A percentile compares a stretch with the other conserved stretches of the same genome.
These are phyloP conservation scores for Octonoba sinensis DNA, from an alignment of 2,888 invertebrate species.

Conservation along the genomic window DNA sequence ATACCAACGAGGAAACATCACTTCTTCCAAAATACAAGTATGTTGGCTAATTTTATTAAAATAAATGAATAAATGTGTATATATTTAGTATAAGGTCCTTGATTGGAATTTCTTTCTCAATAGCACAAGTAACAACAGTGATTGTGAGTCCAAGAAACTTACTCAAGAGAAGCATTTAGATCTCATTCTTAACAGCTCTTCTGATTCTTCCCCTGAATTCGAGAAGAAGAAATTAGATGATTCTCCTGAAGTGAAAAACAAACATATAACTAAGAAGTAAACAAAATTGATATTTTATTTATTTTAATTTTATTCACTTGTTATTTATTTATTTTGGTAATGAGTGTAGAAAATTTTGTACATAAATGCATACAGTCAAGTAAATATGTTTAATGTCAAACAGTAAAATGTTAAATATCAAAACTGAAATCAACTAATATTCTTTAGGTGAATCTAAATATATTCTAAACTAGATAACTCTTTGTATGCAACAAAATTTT, in stretches of 20 bases:
- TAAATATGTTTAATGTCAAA: no score
- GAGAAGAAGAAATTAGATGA: constrained; percentile 30
- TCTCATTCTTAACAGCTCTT: constrained; percentile 17
- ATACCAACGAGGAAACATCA: constrained; percentile 13
- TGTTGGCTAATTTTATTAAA: neutral
- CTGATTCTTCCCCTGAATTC: constrained; percentile 2
- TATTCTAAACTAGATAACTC: no score
- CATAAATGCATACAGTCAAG: no score
- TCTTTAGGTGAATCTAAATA: no score
- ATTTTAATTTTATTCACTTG: neutral
- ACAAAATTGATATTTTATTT: neutral
- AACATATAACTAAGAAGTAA: constrained; percentile 40
- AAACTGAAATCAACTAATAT: no score
- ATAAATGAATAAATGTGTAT: no score
- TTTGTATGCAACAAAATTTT: no score
- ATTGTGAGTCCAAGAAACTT: neutral
- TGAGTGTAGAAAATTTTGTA: no score
- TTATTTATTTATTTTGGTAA: neutral
- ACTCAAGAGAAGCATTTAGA: constrained; percentile 28
- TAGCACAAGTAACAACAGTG: neutral
- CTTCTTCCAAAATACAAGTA: constrained; percentile 11
- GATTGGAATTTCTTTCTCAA: neutral
- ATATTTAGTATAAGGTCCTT: no score
- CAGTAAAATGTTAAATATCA: no score
- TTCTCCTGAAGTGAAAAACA: constrained; percentile 30